These are phyloP conservation scores for Lathamus discolor DNA, from an alignment of 2,113 vertebrate genomes.

Conservation along the genomic window DNA sequence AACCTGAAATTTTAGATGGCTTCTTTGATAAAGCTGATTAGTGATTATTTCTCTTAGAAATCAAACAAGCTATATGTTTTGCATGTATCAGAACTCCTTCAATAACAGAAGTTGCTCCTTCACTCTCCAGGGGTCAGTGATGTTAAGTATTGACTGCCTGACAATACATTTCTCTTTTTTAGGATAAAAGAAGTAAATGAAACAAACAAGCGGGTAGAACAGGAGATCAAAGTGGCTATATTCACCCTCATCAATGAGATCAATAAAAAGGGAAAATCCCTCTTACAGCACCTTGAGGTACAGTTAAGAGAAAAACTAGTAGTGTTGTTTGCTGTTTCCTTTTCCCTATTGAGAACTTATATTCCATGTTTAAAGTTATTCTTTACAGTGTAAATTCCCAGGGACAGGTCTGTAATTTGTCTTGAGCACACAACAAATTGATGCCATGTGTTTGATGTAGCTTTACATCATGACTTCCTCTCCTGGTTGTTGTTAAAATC, in stretches of 20 bases:
- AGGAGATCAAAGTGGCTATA: slow-evolving; percentile 99
- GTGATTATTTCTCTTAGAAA: not conserved
- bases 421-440: not conserved
- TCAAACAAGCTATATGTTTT: not conserved
- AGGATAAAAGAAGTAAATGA: slow-evolving; percentile 98
- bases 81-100: not conserved
- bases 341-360: not conserved
- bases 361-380: not conserved
- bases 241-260: slow-evolving; percentile 99
- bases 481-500: not conserved
- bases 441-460: not conserved
- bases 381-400: not conserved
- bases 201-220: slow-evolving; percentile 95
- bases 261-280: slow-evolving; percentile 98
- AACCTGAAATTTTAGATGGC: not conserved
- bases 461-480: not conserved
- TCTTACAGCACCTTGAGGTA: slow-evolving; percentile 98
- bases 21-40: not conserved
- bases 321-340: slow-evolving; percentile 31
- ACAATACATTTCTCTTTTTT: slow-evolving; percentile 57
- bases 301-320: slow-evolving; percentile 36
- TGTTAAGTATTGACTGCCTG: slow-evolving; percentile 15
- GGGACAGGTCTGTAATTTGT: not conserved
- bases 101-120: not conserved
- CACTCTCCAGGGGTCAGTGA: not conserved